Percentiles rank a stretch among this genome's conserved stretches.
phyloP scores from a whole-genome alignment of 2,888 invertebrate species.

The Trypoxylon attenuatum region DNA sequence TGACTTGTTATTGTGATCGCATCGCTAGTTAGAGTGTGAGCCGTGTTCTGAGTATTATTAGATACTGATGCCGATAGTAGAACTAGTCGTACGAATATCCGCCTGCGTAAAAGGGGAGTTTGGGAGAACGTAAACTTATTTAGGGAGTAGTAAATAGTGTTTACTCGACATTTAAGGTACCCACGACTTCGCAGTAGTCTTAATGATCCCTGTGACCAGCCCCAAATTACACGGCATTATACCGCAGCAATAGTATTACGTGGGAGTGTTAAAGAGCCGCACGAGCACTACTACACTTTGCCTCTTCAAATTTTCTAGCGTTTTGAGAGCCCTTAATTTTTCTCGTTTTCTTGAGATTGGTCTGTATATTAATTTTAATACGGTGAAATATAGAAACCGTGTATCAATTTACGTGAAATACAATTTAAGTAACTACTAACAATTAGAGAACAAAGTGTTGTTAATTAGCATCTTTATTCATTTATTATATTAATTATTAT shows the following conservation, averaged over 20 bases:
- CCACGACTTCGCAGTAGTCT: slow-evolving; percentile 57
- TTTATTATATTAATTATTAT: too few relatives aligned
- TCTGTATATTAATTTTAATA: too few relatives aligned
- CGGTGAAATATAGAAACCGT: too few relatives aligned
- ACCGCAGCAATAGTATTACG: slow-evolving; percentile 42
- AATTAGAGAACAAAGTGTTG: too few relatives aligned
- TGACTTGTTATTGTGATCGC: too few relatives aligned
- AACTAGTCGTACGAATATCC: slow-evolving; percentile 1
- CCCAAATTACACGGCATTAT: slow-evolving; percentile 38
- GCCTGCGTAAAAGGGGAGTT: slow-evolving; percentile 13
- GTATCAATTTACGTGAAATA: too few relatives aligned
- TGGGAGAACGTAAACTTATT: slow-evolving; percentile 58
- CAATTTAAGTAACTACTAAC: too few relatives aligned
- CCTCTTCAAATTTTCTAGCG: too few relatives aligned
- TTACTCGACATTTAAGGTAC: slow-evolving; percentile 63
- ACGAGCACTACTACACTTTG: slow-evolving; percentile 32
- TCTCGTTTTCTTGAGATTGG: too few relatives aligned
- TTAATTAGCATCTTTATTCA: too few relatives aligned
- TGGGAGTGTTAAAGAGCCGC: slow-evolving; percentile 53
- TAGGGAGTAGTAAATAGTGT: slow-evolving; percentile 64
- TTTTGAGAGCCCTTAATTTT: too few relatives aligned
- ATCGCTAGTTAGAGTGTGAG: too few relatives aligned
- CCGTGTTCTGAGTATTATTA: background rate
- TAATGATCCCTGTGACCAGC: slow-evolving; percentile 53
- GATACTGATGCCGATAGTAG: slow-evolving; percentile 2